These are phyloP conservation scores for Philereme transversata DNA, from an alignment of 2,888 invertebrate genomes.

Conservation along the genomic window DNA sequence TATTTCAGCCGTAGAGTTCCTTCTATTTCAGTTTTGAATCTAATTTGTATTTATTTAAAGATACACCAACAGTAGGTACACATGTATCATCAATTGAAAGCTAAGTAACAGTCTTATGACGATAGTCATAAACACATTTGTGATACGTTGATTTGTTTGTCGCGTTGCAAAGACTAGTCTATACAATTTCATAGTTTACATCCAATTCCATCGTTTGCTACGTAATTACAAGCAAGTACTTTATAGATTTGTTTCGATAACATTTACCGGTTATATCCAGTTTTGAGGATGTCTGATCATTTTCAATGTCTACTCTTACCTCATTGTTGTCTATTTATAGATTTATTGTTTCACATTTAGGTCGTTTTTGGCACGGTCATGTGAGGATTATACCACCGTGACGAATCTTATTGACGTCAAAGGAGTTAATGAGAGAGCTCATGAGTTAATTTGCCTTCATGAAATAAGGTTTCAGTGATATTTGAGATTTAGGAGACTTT, in stretches of 20 bases:
- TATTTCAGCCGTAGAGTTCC: too few species aligned
- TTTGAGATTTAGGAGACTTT: neutral
- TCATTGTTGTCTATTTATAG: slow-evolving; percentile 10
- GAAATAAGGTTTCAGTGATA: neutral
- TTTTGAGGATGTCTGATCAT: slow-evolving; percentile 41
- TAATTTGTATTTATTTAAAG: too few species aligned
- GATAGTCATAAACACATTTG: too few species aligned
- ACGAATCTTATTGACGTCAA: slow-evolving; percentile 14
- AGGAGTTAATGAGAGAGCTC: slow-evolving; percentile 1
- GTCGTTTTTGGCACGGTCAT: slow-evolving; percentile 12
- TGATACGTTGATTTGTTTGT: neutral
- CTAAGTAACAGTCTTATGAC: too few species aligned
- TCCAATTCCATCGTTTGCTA: slow-evolving; percentile 7
- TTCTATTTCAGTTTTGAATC: too few species aligned
- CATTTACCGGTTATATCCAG: slow-evolving; percentile 49
- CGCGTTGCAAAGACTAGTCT: neutral
- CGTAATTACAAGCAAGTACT: slow-evolving; percentile 37
- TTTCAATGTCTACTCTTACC: slow-evolving; percentile 19
- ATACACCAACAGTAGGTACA: too few species aligned
- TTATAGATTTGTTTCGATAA: slow-evolving; percentile 43
- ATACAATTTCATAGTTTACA: neutral
- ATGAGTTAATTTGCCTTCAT: slow-evolving; percentile 7
- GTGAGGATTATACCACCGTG: slow-evolving; percentile 3
- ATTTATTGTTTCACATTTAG: slow-evolving; percentile 9
- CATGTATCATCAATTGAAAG: too few species aligned